Conservation (phyloP, 2,113 vertebrate genomes). For the Haemorhous mexicanus region DNA sequence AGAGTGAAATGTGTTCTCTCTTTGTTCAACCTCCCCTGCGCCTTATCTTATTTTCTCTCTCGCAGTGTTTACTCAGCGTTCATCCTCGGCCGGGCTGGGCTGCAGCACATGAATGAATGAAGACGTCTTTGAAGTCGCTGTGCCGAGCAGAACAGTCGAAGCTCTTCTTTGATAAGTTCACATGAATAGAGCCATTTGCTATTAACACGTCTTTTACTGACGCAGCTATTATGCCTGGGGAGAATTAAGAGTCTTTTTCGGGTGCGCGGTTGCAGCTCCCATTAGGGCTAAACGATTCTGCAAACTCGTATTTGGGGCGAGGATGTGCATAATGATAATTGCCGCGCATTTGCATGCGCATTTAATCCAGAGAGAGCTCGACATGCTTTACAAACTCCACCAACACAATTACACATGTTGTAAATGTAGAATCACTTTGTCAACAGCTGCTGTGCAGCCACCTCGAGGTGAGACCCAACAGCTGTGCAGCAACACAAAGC, state of each 20-base stretch:
- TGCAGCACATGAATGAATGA: background rate
- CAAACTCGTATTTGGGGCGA: background rate
- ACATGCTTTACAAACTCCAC: background rate
- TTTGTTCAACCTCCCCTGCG: slow-evolving; percentile 7
- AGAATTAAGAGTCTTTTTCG: background rate
- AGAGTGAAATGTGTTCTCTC: slow-evolving; percentile 8
- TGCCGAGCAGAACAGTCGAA: background rate
- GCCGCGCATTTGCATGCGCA: background rate
- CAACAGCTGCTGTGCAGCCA: slow-evolving; percentile 44
- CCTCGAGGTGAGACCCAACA: slow-evolving; percentile 26
- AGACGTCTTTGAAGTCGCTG: slow-evolving; percentile 2
- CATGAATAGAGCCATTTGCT: slow-evolving; percentile 28
- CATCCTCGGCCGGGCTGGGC: background rate
- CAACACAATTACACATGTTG: slow-evolving; percentile 3
- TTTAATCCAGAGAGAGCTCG: background rate
- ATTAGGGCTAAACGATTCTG: background rate
- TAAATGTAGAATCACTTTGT: slow-evolving; percentile 44
- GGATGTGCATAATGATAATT: background rate
- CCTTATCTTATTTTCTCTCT: slow-evolving; percentile 40
- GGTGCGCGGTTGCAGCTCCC: background rate
- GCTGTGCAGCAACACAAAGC: background rate
- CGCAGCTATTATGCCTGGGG: background rate
- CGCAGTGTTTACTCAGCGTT: slow-evolving; percentile 4
- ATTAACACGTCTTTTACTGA: background rate
- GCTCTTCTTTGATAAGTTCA: background rate